Base-by-base conservation (phyloP, 2,113 vertebrate species). In the Channa argus region DNA sequence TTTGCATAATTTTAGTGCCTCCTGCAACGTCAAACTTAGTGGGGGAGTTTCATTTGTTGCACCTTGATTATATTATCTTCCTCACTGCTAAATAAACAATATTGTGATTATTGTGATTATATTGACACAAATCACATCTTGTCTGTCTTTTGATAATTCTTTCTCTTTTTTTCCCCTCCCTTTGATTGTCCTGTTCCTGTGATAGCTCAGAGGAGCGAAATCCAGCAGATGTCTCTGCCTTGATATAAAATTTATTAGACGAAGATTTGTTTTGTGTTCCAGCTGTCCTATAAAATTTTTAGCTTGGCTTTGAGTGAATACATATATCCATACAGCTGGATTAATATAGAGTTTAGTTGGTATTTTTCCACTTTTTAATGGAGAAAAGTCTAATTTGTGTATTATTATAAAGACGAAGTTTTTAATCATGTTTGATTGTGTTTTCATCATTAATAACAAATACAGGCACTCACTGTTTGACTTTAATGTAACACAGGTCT, bases 201-300 rank as follows among this genome's bases (percentile, higher is more conserved):
- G 50, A 74, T 66, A 34, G 39, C 80, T 74, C 67, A 54, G 50
- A 75, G 67, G 63, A 71, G 55, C 43, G 51, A 51, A 64, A 61
- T 78, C 51, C 74, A 53, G 56, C 69, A 74, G 79, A 84, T 79
- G 50, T 67, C 24, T 65, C 71, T 73, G 51, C 61, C 58, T 77
- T 82, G 74, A 86, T 84, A 61, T 80, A 75, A 79, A 77, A 83
- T 80, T 15, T 73, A 83, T 84, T 64, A 63, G 64, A 79, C 50
- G 45, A 58, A 63, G 37, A 80, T 82, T 33, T 77, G 60, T 63
- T 79, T 82, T 65, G 62, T 83, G 39, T 73, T 68, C 39, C 61
- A 80, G 61, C 45, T 71, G 77, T 80, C 61, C 50, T 49, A 24
- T 72, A 73, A 68, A 74, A 41, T 75, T 51, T 51, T 72, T 79